Evolutionary conservation across 2,888 invertebrate genomes (phyloP), one percentile per base, ranked within the genome.

Genomic region (Agriopis leucophaearia): DNA sequence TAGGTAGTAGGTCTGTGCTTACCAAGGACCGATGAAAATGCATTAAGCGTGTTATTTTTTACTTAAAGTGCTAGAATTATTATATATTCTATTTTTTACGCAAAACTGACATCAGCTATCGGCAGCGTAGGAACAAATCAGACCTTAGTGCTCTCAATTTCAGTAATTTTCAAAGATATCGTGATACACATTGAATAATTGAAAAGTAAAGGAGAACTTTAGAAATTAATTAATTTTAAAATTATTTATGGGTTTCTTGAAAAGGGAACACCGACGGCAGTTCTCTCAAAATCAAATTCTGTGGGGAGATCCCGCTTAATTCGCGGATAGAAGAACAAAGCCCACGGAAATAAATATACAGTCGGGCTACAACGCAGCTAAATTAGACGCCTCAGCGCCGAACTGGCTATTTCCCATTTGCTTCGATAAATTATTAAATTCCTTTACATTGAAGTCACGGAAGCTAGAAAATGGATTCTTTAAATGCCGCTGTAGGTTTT

Each of bases 281-380:
- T 68, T 70, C 74, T 73, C 45, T 62, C 55, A 10, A 27, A 10
- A 15, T 16, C 27, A 45, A 58, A 44, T 44, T 62, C 68, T 50
- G 38, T 18, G 57, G 54, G 1, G 27, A 79, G 80, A 82, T 84
- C 81, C 82, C 78, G 81, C 83, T 89, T 92, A 91, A 91, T 91
- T 92, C 90, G 88, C 84, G 89, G 88, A 90, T 91, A 91, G 88
- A 91, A 91, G 91, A 91, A 92, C 91, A 91, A 92, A 90, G 89
- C 91, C 88, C 82, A 81, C 82, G 78, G 83, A 90, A 91, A 92
- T 91, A 92, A 91, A 93, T 91, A 90, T 83, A 88, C 81, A 81
- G 74, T 76, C 75, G 74, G 71, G 78, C 77, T 79, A 81, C 82
- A 82, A 73, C 79, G 81, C 80, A 84, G 84, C 84, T 77, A 83